These are phyloP conservation scores for Myotis yumanensis DNA, from an alignment of 2,113 vertebrate species.

Conservation along the genomic window DNA sequence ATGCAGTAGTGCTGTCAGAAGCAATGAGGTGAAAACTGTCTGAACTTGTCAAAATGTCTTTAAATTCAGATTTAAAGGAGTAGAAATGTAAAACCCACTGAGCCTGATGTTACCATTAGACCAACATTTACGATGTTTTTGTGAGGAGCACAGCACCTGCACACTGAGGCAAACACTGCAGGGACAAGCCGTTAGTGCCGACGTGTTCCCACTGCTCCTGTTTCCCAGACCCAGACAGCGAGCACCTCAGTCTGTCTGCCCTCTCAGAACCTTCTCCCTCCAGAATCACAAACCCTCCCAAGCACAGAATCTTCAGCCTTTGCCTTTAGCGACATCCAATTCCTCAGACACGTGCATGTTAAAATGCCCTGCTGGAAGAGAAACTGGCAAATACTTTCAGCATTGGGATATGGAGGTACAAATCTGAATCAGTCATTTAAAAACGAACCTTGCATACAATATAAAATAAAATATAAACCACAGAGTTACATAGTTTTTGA, in stretches of 20 bases:
- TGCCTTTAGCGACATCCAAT: not conserved
- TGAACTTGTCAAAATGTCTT: conserved; percentile 53
- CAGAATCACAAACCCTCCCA: not conserved
- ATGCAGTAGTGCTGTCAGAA: not conserved
- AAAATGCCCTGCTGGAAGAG: not conserved
- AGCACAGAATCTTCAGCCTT: not conserved
- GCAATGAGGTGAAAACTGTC: conserved; percentile 47
- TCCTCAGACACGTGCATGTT: not conserved
- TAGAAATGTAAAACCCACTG: conserved; percentile 28
- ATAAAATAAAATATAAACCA: not conserved
- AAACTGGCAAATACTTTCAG: not conserved
- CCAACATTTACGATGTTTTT: not conserved
- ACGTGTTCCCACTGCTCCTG: not conserved
- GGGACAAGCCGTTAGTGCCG: not conserved
- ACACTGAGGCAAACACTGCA: conserved; percentile 37
- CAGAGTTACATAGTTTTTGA: not conserved
- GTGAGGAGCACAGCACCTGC: conserved; percentile 17
- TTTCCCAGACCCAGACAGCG: not conserved
- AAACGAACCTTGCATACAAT: not conserved
- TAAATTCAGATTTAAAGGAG: conserved; percentile 28
- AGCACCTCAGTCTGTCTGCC: not conserved
- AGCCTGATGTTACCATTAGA: not conserved
- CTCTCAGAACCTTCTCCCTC: not conserved
- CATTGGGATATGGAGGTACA: not conserved
- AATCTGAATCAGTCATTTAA: not conserved